Percentiles rank a stretch among this genome's conserved stretches.
These are phyloP conservation scores for Syrphus vitripennis DNA, from an alignment of 2,888 invertebrate species.

Conservation along the genomic window DNA sequence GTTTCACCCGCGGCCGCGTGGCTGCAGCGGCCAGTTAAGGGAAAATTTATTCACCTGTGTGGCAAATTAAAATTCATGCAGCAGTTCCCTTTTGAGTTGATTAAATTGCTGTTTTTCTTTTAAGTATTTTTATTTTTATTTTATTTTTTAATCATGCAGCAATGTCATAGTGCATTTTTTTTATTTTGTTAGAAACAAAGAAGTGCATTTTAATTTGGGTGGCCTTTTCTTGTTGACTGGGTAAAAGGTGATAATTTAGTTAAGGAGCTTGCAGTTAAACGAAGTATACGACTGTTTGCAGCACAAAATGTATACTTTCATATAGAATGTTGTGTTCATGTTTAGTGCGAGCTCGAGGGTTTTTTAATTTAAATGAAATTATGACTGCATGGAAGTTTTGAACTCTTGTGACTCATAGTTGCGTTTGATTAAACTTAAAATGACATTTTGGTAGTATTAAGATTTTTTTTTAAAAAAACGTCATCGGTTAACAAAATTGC, in stretches of 20 bases:
- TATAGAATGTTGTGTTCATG: too few species aligned
- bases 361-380: not conserved
- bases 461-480: too few species aligned
- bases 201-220: conserved; percentile 7
- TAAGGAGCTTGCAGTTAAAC: not conserved
- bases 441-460: too few species aligned
- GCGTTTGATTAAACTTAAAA: too few species aligned
- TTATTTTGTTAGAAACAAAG: not conserved
- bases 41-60: conserved; percentile 63
- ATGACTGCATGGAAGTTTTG: not conserved
- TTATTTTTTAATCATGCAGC: conserved; percentile 21
- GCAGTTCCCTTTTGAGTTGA: conserved; percentile 48
- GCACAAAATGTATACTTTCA: not conserved
- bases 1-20: conserved; percentile 30
- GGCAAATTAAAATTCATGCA: conserved; percentile 68
- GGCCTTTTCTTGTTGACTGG: not conserved
- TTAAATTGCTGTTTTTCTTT: conserved; percentile 58
- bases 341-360: not conserved
- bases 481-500: too few species aligned
- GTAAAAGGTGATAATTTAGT: conserved; percentile 7
- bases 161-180: conserved; percentile 30
- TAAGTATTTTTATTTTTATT: not conserved
- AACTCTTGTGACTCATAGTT: not conserved
- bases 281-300: not conserved
- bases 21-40: conserved; percentile 17